A percentile compares a stretch with the other conserved stretches of the same genome.
Conservation (phyloP, 2,113 vertebrate genomes). For the Pseudorhombus dupliciocellatus region DNA sequence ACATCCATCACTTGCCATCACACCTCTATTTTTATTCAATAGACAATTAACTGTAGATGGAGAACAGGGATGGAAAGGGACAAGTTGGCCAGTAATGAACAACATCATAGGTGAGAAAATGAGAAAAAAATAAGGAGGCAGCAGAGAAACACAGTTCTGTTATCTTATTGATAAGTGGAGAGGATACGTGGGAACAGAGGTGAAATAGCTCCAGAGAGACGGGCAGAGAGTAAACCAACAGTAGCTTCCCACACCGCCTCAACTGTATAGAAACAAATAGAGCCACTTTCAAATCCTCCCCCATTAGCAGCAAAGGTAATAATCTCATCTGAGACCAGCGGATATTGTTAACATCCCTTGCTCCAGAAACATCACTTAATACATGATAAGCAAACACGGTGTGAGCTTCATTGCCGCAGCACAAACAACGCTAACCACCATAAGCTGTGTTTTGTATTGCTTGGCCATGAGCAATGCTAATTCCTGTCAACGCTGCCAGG, state of each 20-base stretch:
- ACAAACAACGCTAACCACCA: constrained; percentile 63
- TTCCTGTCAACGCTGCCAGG: constrained; percentile 65
- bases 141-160: background rate
- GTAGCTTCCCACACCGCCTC: background rate
- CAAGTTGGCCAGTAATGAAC: constrained; percentile 17
- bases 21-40: constrained; percentile 9
- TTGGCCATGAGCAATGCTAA: constrained; percentile 64
- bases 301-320: constrained; percentile 54
- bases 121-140: constrained; percentile 14
- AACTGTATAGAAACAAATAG: constrained; percentile 26
- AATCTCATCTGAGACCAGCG: constrained; percentile 47
- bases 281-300: constrained; percentile 53
- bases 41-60: constrained; percentile 46
- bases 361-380: constrained; percentile 60
- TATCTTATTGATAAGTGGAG: constrained; percentile 19
- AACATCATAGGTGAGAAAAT: constrained; percentile 24
- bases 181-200: constrained; percentile 6
- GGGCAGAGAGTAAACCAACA: background rate
- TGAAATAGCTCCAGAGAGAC: background rate
- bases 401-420: constrained; percentile 55
- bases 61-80: constrained; percentile 15
- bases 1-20: constrained; percentile 12
- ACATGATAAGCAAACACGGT: constrained; percentile 63
- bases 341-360: constrained; percentile 54
- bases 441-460: constrained; percentile 63